Conservation (phyloP, 2,797 vertebrate species). For the Ptychobarbus kaznakovi region DNA sequence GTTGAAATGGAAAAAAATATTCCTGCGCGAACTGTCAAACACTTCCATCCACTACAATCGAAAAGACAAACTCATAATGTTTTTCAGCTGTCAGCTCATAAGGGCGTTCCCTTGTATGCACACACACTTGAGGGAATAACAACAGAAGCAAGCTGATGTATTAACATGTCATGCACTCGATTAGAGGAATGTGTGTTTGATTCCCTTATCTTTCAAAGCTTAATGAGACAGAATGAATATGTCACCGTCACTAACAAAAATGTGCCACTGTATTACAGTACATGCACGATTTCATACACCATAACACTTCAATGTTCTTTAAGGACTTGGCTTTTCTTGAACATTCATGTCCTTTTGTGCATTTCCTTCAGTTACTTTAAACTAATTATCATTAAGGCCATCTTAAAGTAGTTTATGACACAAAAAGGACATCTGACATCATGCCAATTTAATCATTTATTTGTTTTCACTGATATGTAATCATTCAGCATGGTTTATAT, state of each 20-base stretch:
- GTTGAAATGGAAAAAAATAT: constrained; percentile 17
- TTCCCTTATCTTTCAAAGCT: background rate
- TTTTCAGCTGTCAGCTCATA: constrained; percentile 17
- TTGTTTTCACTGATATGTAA: background rate
- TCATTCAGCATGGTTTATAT: background rate
- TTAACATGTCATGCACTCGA: background rate
- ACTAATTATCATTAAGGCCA: background rate
- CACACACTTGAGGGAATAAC: constrained; percentile 5
- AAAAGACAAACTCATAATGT: background rate
- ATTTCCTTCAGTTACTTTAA: background rate
- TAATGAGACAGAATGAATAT: background rate
- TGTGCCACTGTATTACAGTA: too few species aligned
- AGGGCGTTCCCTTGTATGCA: background rate
- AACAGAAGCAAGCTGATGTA: background rate
- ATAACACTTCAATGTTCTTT: background rate
- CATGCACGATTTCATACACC: too few species aligned
- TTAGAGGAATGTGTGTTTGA: background rate
- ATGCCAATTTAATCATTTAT: background rate
- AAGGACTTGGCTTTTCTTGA: background rate
- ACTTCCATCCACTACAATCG: constrained; percentile 41
- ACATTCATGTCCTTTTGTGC: background rate
- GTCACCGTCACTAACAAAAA: background rate
- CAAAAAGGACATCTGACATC: background rate
- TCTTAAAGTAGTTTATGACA: background rate
- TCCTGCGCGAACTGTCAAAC: constrained; percentile 21